Percentiles rank a stretch among this genome's conserved stretches.
These are phyloP conservation scores for Pogonognathellus flavescens DNA, from an alignment of 1,140 invertebrate species.

Conservation along the genomic window DNA sequence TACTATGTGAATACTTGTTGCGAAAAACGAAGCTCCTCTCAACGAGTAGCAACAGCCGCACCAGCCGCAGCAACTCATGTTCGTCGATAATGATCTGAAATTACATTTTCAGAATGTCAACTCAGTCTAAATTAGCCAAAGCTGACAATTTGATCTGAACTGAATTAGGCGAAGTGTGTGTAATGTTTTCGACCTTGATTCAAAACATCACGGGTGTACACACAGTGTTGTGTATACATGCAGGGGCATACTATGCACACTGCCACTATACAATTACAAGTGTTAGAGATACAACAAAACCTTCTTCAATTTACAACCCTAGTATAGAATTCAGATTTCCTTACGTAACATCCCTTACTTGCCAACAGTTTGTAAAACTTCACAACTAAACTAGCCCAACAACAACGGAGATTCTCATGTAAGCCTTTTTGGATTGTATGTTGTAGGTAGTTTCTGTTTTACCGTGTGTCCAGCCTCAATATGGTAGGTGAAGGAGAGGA, in stretches of 20 bases:
- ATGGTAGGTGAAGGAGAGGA: too few relatives aligned
- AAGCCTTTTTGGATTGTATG: not conserved
- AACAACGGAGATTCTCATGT: not conserved
- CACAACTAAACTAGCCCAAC: conserved; percentile 13
- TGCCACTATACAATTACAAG: conserved; percentile 6
- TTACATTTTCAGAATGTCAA: conserved; percentile 47
- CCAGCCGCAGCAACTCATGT: conserved; percentile 37
- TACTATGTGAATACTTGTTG: conserved; percentile 35
- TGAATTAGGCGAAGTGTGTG: conserved; percentile 1
- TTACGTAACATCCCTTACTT: conserved; percentile 1
- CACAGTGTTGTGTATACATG: not conserved
- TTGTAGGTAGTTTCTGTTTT: not conserved
- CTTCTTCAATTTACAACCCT: not conserved
- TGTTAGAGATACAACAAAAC: not conserved
- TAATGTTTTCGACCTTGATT: conserved; percentile 40
- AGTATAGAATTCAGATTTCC: not conserved
- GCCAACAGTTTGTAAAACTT: conserved; percentile 10
- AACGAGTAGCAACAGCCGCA: conserved; percentile 34
- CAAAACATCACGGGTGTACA: conserved; percentile 25
- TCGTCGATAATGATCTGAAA: conserved; percentile 22
- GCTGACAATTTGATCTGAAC: conserved; percentile 30
- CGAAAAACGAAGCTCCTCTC: conserved; percentile 27
- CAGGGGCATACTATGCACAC: not conserved
- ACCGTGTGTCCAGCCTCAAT: too few relatives aligned
- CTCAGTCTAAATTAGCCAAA: conserved; percentile 6